These are phyloP conservation scores for Cyclura pinguis DNA, from an alignment of 2,797 vertebrate species.

Conservation along the genomic window DNA sequence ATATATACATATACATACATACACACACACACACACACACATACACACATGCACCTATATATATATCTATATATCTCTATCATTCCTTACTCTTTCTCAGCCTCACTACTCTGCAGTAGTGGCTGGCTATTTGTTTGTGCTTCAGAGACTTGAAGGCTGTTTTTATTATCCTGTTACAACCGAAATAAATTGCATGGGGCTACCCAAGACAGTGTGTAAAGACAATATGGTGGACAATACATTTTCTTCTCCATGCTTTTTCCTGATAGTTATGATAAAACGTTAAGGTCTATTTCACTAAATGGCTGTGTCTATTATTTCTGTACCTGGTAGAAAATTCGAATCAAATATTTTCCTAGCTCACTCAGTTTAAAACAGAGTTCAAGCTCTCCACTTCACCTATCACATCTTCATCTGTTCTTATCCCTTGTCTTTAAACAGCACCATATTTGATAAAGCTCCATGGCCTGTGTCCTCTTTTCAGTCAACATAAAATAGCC, in stretches of 20 bases:
- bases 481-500: too few species aligned
- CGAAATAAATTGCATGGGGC: neutral
- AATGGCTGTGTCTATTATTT: neutral
- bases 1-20: too few species aligned
- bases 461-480: too few species aligned
- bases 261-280: neutral
- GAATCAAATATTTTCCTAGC: too few species aligned
- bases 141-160: neutral
- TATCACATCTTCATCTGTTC: too few species aligned
- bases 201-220: neutral
- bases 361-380: too few species aligned
- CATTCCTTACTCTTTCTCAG: neutral
- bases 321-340: neutral
- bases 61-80: neutral
- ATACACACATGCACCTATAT: too few species aligned
- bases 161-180: neutral
- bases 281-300: neutral
- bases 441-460: too few species aligned
- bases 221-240: neutral
- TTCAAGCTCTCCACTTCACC: too few species aligned
- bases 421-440: too few species aligned
- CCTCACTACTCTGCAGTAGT: neutral
- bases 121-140: neutral
- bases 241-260: neutral
- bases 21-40: too few species aligned